Conservation (phyloP, 2,113 vertebrate species). For the Formicarius rufipectus region DNA sequence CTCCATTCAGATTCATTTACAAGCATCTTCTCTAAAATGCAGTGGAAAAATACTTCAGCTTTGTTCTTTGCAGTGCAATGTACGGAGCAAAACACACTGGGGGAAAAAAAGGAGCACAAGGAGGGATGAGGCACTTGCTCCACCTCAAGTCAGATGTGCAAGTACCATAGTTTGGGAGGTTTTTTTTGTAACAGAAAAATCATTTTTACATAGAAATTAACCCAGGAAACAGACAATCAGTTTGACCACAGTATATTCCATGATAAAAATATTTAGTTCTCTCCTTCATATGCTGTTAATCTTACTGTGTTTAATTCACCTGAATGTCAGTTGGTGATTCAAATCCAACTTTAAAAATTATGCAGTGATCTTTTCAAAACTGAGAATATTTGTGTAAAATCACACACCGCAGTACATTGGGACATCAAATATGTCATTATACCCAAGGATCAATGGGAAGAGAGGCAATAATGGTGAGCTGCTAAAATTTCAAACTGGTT, state of each 20-base stretch:
- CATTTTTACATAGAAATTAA: neutral
- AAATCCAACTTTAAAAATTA: neutral
- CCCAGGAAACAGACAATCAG: neutral
- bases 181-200: neutral
- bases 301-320: neutral
- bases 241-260: neutral
- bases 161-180: accelerated
- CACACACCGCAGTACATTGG: neutral
- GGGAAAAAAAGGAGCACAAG: neutral
- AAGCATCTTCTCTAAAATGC: neutral
- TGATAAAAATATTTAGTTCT: neutral
- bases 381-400: neutral
- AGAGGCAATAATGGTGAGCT: neutral
- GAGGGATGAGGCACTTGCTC: neutral
- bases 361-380: neutral
- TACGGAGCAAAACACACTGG: neutral
- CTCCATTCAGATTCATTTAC: neutral
- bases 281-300: neutral
- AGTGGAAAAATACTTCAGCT: neutral
- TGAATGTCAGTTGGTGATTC: accelerated
- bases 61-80: neutral
- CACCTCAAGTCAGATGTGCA: neutral
- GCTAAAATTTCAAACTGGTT: neutral
- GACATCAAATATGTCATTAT: neutral
- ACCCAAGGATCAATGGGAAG: neutral